Percentiles rank a stretch among this genome's conserved stretches.
Evolutionary conservation across 2,888 invertebrate genomes (phyloP).

Genomic region (Corythucha ciliata): DNA sequence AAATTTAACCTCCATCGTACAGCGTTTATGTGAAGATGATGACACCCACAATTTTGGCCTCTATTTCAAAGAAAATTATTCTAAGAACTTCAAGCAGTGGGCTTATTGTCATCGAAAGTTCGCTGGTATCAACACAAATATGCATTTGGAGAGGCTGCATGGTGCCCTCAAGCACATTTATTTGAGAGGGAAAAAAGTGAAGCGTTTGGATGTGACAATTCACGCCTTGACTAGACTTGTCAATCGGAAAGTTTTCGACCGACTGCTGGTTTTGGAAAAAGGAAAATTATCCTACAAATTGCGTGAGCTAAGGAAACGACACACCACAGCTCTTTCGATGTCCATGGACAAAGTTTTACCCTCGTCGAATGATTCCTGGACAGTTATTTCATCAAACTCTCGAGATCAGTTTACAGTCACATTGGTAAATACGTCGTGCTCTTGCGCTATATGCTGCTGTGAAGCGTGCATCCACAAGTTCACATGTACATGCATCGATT

Average conservation of each 20-base stretch:
- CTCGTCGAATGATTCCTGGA: background rate
- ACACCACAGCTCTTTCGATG: background rate
- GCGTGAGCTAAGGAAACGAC: constrained; percentile 2
- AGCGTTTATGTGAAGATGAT: background rate
- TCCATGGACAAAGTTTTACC: background rate
- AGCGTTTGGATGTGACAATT: constrained; percentile 25
- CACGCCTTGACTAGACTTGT: background rate
- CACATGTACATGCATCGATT: constrained; percentile 8
- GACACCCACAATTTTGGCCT: background rate
- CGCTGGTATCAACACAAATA: constrained; percentile 34
- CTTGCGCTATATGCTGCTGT: constrained; percentile 7
- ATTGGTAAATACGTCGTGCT: background rate
- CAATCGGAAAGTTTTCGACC: background rate
- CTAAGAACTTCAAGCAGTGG: background rate
- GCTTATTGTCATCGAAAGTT: constrained; percentile 31
- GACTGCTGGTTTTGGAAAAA: background rate
- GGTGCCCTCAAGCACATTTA: constrained; percentile 29
- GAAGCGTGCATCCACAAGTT: constrained; percentile 6
- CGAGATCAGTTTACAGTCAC: background rate
- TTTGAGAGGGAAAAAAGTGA: constrained; percentile 28
- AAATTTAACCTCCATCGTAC: background rate
- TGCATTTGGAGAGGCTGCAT: constrained; percentile 34
- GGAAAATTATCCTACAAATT: constrained; percentile 6
- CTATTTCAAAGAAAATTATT: constrained; percentile 4
- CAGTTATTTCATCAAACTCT: constrained; percentile 8